Base-by-base conservation (phyloP, 2,113 vertebrate genomes). In the Thunnus maccoyii region DNA sequence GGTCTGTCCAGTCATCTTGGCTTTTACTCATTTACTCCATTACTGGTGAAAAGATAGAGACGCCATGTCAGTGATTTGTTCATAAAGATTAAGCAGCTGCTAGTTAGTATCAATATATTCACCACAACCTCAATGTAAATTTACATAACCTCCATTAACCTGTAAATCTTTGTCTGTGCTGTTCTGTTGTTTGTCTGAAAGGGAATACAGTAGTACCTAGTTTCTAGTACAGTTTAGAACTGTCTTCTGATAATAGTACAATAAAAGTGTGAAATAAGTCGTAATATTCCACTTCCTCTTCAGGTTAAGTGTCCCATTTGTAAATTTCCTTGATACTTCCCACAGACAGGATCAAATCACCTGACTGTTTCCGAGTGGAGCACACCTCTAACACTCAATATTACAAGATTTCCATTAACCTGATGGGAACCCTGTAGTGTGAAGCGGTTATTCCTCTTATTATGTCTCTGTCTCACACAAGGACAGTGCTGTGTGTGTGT, bases 331-430 rank as follows among this genome's bases (percentile, higher is more conserved):
- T 3, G 15, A 41, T 61, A 8, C 51, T 72, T 44, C 30, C 46
- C 15, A 25, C 41, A 72, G 80, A 62, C 22, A 51, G 30, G 22
- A 54, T 65, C 10, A 75, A 82, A 64, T 25, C 8, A 16, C 36
- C 5, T 2, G 27, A 67, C 52, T 58, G 55, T 51, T 68, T 15
- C 50, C 36, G 32, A 72, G 56, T 56, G 50, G 25, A 83, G 48
- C 32, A 16, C 58, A 46, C 57, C 20, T 61, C 48, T 72, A 64
- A 16, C 67, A 67, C 50, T 52, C 62, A 56, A 9, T 44, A 58
- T 51, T 55, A 72, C 41, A 73, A 32, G 60, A 55, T 67, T 54
- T 66, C 44, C 22, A 65, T 70, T 32, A 20, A 46, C 20, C 15
- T 78, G 22, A 57, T 20, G 27, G n/a, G 25, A 48, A 61, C 25